Evolutionary conservation across 2,113 vertebrate genomes (phyloP).

Genomic region (Anolis sagrei): DNA sequence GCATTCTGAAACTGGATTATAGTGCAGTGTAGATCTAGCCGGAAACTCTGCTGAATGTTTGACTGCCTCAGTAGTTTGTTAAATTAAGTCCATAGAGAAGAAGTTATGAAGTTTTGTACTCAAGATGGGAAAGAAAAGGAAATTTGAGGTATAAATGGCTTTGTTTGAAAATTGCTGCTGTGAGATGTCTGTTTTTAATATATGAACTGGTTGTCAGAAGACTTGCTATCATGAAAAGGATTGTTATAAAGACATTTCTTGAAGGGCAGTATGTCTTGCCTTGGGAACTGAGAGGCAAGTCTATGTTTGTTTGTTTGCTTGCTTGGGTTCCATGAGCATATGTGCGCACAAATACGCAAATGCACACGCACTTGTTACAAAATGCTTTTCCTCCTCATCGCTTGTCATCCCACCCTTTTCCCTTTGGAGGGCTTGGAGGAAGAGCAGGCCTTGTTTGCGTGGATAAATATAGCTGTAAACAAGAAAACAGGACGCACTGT

Average conservation of each 20-base stretch:
- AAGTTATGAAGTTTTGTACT: slow-evolving; percentile 33
- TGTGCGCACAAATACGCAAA: background rate
- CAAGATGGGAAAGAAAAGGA: slow-evolving; percentile 55
- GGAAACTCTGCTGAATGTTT: background rate
- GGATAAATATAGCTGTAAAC: slow-evolving; percentile 73
- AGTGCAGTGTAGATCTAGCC: too few species aligned
- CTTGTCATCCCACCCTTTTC: slow-evolving; percentile 60
- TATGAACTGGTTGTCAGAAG: background rate
- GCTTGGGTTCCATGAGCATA: background rate
- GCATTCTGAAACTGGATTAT: too few species aligned
- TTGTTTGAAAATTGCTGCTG: background rate
- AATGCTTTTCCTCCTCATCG: slow-evolving; percentile 31
- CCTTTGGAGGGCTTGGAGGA: slow-evolving; percentile 67
- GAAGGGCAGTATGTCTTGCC: background rate
- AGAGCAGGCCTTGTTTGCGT: slow-evolving; percentile 52
- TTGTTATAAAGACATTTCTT: background rate
- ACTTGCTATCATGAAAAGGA: background rate
- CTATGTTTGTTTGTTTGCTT: background rate
- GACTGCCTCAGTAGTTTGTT: rapidly evolving
- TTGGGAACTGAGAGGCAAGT: background rate
- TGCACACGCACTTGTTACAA: slow-evolving; percentile 9
- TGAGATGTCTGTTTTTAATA: background rate
- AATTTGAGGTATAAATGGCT: background rate
- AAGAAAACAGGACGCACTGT: slow-evolving; percentile 69
- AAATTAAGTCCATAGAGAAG: background rate